These are phyloP conservation scores for Hexactinellida sp. DNA, from an alignment of 37 sponge, comb jelly and placozoan species.

Conservation along the genomic window DNA sequence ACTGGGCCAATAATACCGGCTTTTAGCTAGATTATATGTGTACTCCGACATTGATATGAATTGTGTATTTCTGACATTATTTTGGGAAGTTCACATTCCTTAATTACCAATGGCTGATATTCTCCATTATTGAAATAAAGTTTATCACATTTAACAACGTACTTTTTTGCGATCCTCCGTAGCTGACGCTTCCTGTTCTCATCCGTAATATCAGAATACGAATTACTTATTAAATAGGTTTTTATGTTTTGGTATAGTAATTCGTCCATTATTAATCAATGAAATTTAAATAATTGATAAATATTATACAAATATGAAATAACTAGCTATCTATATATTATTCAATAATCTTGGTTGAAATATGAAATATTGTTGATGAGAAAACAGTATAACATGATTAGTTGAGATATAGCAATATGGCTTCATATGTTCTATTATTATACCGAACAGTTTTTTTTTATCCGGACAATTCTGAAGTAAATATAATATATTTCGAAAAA, in stretches of 20 bases:
- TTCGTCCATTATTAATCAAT: too few species aligned
- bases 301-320: too few species aligned
- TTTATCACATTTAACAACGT: slow-evolving; percentile 5
- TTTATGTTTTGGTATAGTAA: neutral
- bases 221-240: neutral
- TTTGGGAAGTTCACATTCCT: slow-evolving; percentile 3
- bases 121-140: slow-evolving; percentile 10
- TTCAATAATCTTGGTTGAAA: too few species aligned
- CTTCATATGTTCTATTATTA: too few species aligned
- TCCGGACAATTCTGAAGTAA: too few species aligned
- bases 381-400: too few species aligned
- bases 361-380: too few species aligned
- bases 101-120: neutral
- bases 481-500: too few species aligned
- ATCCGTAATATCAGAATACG: neutral
- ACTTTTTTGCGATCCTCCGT: neutral
- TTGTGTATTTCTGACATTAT: neutral
- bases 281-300: too few species aligned
- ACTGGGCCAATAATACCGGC: neutral
- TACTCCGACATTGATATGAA: slow-evolving; percentile 3
- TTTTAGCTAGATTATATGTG: neutral
- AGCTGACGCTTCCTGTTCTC: neutral
- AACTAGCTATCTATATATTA: too few species aligned
- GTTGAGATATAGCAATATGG: too few species aligned
- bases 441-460: too few species aligned